Conservation (phyloP, 2,888 invertebrate genomes). For the Alitta virens region DNA sequence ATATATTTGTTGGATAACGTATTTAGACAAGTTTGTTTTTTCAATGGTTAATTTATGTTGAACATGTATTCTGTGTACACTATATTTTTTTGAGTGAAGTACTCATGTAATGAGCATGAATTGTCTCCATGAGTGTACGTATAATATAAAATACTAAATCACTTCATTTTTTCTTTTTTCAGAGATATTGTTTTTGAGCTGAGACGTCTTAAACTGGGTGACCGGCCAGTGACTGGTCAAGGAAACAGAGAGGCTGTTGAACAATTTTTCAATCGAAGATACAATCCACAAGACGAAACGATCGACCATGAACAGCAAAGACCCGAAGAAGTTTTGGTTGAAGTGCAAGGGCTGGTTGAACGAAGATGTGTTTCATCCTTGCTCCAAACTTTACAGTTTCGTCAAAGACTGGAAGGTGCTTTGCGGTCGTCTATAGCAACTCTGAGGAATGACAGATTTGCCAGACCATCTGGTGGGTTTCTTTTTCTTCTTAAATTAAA, state of each 20-base stretch:
- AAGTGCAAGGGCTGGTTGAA: conserved; percentile 51
- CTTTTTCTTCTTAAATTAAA: no score
- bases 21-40: no score
- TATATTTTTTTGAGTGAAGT: no score
- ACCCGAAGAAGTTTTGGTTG: conserved; percentile 48
- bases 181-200: conserved; percentile 53
- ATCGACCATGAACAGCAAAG: conserved; percentile 38
- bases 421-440: no score
- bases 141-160: no score
- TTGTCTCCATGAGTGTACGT: no score
- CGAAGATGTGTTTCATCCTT: conserved; percentile 51
- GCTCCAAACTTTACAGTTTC: conserved; percentile 42
- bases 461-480: no score
- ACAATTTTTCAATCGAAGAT: conserved; percentile 41
- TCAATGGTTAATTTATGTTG: no score
- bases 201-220: conserved; percentile 42
- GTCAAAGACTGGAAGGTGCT: conserved; percentile 46
- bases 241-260: conserved; percentile 38
- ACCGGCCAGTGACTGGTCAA: conserved; percentile 50
- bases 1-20: no score
- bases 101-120: no score
- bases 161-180: conserved; percentile 15
- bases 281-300: conserved; percentile 25
- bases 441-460: no score
- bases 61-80: no score